Percentiles rank a stretch among this genome's conserved stretches.
Evolutionary conservation across 2,113 vertebrate species (phyloP).

Genomic region (Gymnarchus niloticus): DNA sequence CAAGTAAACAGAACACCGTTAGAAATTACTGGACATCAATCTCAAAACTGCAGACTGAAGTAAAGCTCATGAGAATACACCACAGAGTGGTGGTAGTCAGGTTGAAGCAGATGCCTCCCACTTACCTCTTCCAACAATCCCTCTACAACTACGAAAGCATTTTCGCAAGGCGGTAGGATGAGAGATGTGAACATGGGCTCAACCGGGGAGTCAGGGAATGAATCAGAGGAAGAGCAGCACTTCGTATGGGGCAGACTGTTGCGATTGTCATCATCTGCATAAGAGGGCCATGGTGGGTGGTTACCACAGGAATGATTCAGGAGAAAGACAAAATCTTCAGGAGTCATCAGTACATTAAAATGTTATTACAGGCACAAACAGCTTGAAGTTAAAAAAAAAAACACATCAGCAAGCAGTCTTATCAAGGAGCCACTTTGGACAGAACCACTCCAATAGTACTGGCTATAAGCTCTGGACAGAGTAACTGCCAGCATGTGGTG

Average conservation of each 20-base stretch:
- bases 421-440: not conserved
- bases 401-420: not conserved
- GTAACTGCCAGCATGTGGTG: too few relatives aligned
- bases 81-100: too few relatives aligned
- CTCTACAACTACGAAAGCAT: too few relatives aligned
- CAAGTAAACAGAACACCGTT: conserved; percentile 49
- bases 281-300: not conserved
- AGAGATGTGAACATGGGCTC: not conserved
- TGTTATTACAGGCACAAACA: not conserved
- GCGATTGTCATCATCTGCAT: conserved; percentile 42
- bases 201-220: conserved; percentile 34
- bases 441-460: too few relatives aligned
- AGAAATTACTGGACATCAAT: too few relatives aligned
- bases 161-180: conserved; percentile 48
- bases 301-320: not conserved
- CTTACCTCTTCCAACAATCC: too few relatives aligned
- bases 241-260: conserved; percentile 51
- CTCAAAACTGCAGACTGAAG: too few relatives aligned
- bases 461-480: too few relatives aligned
- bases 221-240: conserved; percentile 51
- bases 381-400: not conserved
- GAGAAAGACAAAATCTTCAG: conserved; percentile 23
- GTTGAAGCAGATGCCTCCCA: too few relatives aligned
- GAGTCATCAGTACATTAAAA: not conserved
- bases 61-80: too few relatives aligned